phyloP scores from a whole-genome alignment of 2,797 vertebrate genomes.

The Oophaga sylvatica region DNA sequence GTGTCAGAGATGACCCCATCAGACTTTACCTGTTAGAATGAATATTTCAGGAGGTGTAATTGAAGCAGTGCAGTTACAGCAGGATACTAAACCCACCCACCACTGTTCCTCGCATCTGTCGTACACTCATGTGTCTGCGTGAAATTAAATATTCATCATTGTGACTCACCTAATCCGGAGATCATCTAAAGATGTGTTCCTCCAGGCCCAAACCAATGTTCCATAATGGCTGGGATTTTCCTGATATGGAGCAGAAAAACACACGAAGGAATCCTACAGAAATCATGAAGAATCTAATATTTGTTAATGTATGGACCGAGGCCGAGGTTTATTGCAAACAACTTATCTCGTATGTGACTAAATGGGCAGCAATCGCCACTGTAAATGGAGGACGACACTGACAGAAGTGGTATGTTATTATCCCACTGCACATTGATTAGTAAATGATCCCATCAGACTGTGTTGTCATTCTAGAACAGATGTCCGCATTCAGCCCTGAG shows the following conservation, averaged over 20 bases:
- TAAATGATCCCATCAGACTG: neutral
- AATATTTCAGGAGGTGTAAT: slow-evolving; percentile 15
- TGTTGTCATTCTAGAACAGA: neutral
- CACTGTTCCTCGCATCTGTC: neutral
- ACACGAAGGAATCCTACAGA: neutral
- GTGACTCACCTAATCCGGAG: neutral
- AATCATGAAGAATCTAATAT: neutral
- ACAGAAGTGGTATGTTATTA: neutral
- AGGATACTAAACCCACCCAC: neutral
- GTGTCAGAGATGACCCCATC: slow-evolving; percentile 10
- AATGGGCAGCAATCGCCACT: neutral
- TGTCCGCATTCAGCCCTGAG: too few species aligned
- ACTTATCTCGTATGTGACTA: neutral
- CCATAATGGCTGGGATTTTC: neutral
- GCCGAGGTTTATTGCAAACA: neutral
- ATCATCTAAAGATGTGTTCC: neutral
- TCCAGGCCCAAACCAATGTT: neutral
- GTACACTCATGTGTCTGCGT: neutral
- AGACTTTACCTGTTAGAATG: neutral
- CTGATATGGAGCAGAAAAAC: neutral
- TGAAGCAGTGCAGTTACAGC: neutral
- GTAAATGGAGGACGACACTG: neutral
- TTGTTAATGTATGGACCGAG: neutral
- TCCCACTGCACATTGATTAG: neutral
- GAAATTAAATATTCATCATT: neutral